Evolutionary conservation across 2,797 vertebrate genomes (phyloP), one percentile per base, ranked within the genome.

Genomic region (Botia kubotai): DNA sequence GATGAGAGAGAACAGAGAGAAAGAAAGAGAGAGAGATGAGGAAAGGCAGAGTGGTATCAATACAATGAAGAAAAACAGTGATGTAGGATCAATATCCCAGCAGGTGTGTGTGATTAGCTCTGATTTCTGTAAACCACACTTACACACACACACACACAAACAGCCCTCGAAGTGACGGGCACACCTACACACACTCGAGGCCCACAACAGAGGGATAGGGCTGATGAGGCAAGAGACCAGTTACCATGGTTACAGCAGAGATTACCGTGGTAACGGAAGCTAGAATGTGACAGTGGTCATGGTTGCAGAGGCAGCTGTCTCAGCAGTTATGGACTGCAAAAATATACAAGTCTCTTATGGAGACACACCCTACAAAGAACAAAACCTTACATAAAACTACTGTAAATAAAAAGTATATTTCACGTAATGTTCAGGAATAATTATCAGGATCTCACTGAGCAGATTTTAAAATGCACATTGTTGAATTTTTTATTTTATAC

Each of bases 21-120:
- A 6, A 39, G 89, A 89, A 90, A 90, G 90, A 87, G 86, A 87
- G 87, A 90, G 60, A 68, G 17, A 39, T 14, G 39, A 46, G 43
- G 36, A 58, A 39, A 57, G 43, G n/a, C 19, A 50, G 53, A 46
- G 11, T 55, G 48, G 26, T 73, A 67, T 73, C 60, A 57, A 43
- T 73, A 80, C 57, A 13, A 2, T 57, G 57, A 62, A 66, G 70
- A 21, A 57, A 79, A 79, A 29, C 33, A n/a, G 21, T 73, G 62
- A 74, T 76, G 67, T 55, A 21, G 19, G 66, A 76, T 82, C 67
- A 77, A 77, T 70, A 39, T 60, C 36, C 33, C 66, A 13, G 66
- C 36, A 48, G 66, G 23, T 79, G 46, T 65, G 68, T 66, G 69
- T 46, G 58, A 66, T 72, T 67, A 67, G 48, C 53, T n/a, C 11